phyloP scores from a whole-genome alignment of 2,113 vertebrate species.

The Speoplatyrhinus poulsoni region DNA sequence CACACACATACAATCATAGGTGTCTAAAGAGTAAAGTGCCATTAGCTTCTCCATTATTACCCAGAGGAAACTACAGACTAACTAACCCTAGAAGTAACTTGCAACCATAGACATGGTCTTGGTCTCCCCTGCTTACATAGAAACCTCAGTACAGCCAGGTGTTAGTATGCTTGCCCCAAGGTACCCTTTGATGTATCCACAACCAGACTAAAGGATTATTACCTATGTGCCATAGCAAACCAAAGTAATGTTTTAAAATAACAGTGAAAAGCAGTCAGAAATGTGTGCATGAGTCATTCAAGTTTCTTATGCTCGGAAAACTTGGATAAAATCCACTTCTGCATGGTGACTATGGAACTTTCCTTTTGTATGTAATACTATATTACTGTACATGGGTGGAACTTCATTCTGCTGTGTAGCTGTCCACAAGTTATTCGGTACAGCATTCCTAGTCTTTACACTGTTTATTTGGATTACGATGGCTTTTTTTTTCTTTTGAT shows the following conservation, averaged over 20 bases:
- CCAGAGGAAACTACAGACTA: conserved; percentile 16
- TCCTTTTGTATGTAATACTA: not conserved
- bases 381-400: not conserved
- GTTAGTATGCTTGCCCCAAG: not conserved
- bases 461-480: not conserved
- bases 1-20: not conserved
- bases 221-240: conserved; percentile 39
- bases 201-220: conserved; percentile 10
- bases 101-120: conserved; percentile 28
- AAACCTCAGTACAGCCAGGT: conserved; percentile 9
- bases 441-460: not conserved
- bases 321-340: conserved; percentile 1
- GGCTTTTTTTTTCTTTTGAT: conserved; percentile 8
- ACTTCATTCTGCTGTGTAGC: conserved; percentile 2
- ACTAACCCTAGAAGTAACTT: conserved; percentile 20
- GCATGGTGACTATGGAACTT: conserved; percentile 6
- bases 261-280: not conserved
- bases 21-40: conserved; percentile 54
- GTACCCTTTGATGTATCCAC: conserved; percentile 35
- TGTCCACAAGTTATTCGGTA: not conserved
- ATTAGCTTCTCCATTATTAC: conserved; percentile 39
- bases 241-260: conserved; percentile 35
- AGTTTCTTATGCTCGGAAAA: not conserved
- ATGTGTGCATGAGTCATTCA: not conserved
- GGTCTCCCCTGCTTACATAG: conserved; percentile 5